Evolutionary conservation across 2,888 invertebrate species (phyloP).

Genomic region (Gnatocerus cornutus): DNA sequence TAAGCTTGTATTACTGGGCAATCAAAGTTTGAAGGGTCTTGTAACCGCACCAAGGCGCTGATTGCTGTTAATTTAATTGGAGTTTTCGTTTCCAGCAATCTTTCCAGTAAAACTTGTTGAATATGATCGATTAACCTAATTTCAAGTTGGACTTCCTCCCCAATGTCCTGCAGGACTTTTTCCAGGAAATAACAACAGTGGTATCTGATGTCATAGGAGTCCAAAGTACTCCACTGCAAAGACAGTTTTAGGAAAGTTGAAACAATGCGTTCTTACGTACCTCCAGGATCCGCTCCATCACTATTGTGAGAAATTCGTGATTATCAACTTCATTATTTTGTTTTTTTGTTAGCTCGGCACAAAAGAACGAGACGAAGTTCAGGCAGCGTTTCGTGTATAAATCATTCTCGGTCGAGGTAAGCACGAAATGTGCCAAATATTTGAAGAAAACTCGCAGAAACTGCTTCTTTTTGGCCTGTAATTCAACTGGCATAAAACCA

Average conservation of each 20-base stretch:
- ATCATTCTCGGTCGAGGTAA: too few species aligned
- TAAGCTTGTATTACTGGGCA: constrained; percentile 86
- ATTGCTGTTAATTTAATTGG: constrained; percentile 87
- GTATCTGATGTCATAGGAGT: constrained; percentile 19
- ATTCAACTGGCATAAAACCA: too few species aligned
- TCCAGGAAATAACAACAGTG: constrained; percentile 58
- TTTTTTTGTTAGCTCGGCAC: constrained; percentile 8
- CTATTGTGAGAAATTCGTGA: constrained; percentile 7
- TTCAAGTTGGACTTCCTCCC: constrained; percentile 54
- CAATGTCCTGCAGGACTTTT: constrained; percentile 55
- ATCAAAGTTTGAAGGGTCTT: constrained; percentile 83
- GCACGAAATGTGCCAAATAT: too few species aligned
- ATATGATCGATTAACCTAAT: constrained; percentile 59
- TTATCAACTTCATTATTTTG: constrained; percentile 7
- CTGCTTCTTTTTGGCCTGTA: neutral
- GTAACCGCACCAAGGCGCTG: constrained; percentile 83
- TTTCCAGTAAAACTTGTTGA: constrained; percentile 59
- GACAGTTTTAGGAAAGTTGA: neutral
- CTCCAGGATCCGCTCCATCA: constrained; percentile 7
- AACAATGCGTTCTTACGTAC: neutral
- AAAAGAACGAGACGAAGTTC: constrained; percentile 6
- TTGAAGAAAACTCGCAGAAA: constrained; percentile 4
- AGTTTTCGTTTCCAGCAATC: constrained; percentile 72
- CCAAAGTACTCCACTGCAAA: constrained; percentile 12
- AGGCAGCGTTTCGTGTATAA: constrained; percentile 4